Evolutionary conservation across 2,888 invertebrate species (phyloP).

Genomic region (Lepidochrysops patricia): DNA sequence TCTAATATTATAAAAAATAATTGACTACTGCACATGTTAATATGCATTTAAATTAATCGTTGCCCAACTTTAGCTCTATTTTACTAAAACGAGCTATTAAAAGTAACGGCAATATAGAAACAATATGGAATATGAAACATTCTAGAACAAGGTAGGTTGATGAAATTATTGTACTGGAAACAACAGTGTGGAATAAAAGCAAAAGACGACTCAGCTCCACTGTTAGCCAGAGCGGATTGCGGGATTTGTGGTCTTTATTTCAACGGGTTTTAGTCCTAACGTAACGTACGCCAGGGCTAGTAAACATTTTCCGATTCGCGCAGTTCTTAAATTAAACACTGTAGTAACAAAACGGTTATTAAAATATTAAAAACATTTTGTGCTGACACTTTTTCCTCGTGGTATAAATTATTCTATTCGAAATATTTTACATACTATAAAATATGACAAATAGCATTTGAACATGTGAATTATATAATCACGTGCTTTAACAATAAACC

Average conservation of each 20-base stretch:
- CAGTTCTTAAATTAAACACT: background rate
- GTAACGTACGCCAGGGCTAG: background rate
- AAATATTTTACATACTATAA: background rate
- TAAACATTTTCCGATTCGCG: background rate
- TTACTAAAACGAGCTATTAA: background rate
- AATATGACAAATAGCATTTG: background rate
- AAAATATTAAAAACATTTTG: constrained; percentile 1
- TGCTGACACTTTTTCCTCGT: background rate
- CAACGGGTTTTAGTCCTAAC: background rate
- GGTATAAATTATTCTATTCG: background rate
- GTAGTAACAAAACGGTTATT: background rate
- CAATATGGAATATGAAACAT: background rate
- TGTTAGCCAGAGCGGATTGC: constrained; percentile 4
- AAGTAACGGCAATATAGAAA: background rate
- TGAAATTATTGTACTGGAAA: constrained; percentile 19
- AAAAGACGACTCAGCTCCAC: constrained; percentile 15
- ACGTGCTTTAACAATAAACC: too few relatives aligned
- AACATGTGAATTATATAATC: too few relatives aligned
- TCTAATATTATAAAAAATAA: too few relatives aligned
- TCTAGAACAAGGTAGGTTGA: background rate
- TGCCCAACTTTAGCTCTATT: too few relatives aligned
- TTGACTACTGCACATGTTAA: too few relatives aligned
- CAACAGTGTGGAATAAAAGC: constrained; percentile 19
- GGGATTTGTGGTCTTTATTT: constrained; percentile 7
- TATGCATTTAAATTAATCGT: too few relatives aligned